Conservation (phyloP, 2,797 vertebrate genomes). For the Sorex maritimensis region DNA sequence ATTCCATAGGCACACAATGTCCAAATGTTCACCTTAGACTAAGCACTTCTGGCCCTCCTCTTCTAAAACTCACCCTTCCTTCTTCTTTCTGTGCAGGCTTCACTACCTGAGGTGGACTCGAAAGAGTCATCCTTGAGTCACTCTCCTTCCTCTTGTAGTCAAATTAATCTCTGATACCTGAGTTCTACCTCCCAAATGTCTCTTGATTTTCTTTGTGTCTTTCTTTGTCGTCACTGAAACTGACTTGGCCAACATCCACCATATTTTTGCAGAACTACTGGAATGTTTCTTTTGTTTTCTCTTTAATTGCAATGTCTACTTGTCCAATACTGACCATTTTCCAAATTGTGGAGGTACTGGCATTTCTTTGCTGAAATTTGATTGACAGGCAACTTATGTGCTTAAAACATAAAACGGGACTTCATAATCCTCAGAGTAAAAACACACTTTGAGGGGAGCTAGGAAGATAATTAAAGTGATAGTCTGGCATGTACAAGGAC, state of each 20-base stretch:
- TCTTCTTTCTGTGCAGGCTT: neutral
- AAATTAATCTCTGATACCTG: too few relatives aligned
- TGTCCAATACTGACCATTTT: neutral
- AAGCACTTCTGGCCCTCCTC: neutral
- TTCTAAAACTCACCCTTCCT: neutral
- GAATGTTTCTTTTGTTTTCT: neutral
- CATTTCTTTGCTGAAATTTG: constrained; percentile 19
- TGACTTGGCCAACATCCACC: neutral
- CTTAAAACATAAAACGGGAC: neutral
- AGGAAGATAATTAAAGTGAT: too few relatives aligned
- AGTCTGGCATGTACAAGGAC: too few relatives aligned
- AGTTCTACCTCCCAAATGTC: neutral
- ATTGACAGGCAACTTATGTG: neutral
- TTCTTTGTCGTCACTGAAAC: neutral
- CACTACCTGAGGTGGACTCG: neutral
- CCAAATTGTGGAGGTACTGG: neutral
- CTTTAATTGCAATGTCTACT: neutral
- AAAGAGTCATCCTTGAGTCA: neutral
- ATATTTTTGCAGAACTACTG: constrained; percentile 10
- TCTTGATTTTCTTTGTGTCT: constrained; percentile 33
- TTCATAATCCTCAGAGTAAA: neutral
- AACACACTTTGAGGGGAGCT: neutral
- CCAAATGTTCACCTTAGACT: too few relatives aligned
- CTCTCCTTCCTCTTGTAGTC: neutral
- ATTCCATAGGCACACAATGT: neutral